Evolutionary conservation across 1,140 invertebrate genomes (phyloP), one percentile per base, ranked within the genome.

Genomic region (Cherax destructor): DNA sequence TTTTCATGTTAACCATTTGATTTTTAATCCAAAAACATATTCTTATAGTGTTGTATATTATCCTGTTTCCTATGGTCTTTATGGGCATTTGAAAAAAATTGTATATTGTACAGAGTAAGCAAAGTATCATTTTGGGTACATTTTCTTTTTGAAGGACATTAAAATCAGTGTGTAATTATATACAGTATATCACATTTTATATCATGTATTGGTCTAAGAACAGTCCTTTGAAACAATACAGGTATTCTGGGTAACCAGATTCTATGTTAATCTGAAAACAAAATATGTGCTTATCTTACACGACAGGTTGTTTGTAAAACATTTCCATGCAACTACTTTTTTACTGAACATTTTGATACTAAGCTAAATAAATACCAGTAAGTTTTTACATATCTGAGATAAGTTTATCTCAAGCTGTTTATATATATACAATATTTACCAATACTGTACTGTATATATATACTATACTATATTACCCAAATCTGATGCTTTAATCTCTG

Each of bases 261-360:
- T 56, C 65, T 18, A 69, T 69, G 18, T 69, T 6, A 18, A 69
- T n/a, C 65, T 69, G 21, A 69, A 69, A 18, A 30, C n/a, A n/a
- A 24, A 74, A 74, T 18, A 74, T 30, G 24, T 74, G 9, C 69
- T 74, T 74, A 24, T 30, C 24, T 74, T 74, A 24, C 30, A 30
- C 69, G 59, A 13, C 0, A 59, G 30, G 50, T 56, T 49, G 50
- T 52, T 80, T 52, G 18, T 81, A 81, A 18, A 30, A 56, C 52
- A 61, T 78, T n/a, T 59, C 49, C 50, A 61, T 61, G 30, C 74
- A 79, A 87, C 76, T 87, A 56, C 76, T 87, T 74, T 88, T 89
- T 89, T 83, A 24, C 61, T 9, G 30, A 72, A 89, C 61, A 89
- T 89, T 89, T 83, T 89, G 61, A 89, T 89, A 89, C 87, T 41